A percentile compares a stretch with the other conserved stretches of the same genome.
phyloP scores from a whole-genome alignment of 2,888 invertebrate species.

The Archips xylosteana region DNA sequence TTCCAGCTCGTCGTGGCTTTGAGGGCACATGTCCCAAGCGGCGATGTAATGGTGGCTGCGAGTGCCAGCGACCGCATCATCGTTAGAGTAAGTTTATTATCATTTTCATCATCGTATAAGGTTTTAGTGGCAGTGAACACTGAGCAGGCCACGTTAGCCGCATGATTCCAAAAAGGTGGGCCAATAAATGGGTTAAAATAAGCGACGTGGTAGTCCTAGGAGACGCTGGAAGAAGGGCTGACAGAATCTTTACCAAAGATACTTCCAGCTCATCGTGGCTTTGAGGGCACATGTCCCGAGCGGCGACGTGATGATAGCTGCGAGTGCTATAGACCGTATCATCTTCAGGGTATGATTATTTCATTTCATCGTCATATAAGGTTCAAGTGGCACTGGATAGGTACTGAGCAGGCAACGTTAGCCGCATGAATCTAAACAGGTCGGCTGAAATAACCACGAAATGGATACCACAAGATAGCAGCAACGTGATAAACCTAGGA shows the following conservation, averaged over 20 bases:
- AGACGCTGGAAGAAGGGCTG: constrained; percentile 94
- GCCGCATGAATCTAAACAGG: no score
- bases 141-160: no score
- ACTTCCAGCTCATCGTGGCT: constrained; percentile 97
- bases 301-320: constrained; percentile 92
- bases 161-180: no score
- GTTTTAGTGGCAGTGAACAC: no score
- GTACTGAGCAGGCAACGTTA: no score
- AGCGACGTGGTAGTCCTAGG: no score
- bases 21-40: constrained; percentile 94
- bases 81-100: constrained; percentile 91
- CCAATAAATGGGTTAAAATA: no score
- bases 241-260: constrained; percentile 99
- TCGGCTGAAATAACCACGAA: no score
- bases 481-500: no score
- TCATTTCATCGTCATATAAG: neutral
- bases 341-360: constrained; percentile 95
- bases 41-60: constrained; percentile 92
- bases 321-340: constrained; percentile 97
- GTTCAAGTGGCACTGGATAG: no score
- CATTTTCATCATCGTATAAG: no score
- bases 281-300: constrained; percentile 95
- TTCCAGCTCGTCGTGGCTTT: constrained; percentile 97
- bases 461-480: no score
- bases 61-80: constrained; percentile 98